These are phyloP conservation scores for Ctenomys sociabilis DNA, from an alignment of 2,113 vertebrate genomes.

Conservation along the genomic window DNA sequence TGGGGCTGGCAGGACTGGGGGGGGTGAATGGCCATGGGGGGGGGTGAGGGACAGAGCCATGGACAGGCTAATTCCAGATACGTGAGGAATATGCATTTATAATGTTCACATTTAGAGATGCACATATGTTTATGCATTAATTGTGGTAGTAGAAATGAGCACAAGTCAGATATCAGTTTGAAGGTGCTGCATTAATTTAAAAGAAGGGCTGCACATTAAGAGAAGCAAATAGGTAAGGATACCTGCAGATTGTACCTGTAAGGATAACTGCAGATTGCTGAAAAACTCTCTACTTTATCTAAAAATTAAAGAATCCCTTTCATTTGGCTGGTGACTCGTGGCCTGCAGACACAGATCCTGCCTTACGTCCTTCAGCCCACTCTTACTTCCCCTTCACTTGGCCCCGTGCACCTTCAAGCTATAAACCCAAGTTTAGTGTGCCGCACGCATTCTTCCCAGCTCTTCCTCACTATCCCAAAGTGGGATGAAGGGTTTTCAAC, in stretches of 20 bases:
- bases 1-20: too few species aligned
- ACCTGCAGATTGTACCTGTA: constrained; percentile 74
- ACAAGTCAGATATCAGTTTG: constrained; percentile 86
- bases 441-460: constrained; percentile 87
- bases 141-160: constrained; percentile 85
- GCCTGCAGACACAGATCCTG: constrained; percentile 75
- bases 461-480: constrained; percentile 89
- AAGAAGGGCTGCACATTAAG: constrained; percentile 84
- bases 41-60: fast-evolving
- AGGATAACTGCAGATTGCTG: constrained; percentile 82
- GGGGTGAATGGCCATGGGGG: fast-evolving
- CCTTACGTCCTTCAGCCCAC: constrained; percentile 76
- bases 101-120: constrained; percentile 88
- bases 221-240: constrained; percentile 84
- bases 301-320: constrained; percentile 70
- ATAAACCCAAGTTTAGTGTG: constrained; percentile 88
- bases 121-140: constrained; percentile 88
- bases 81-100: constrained; percentile 84
- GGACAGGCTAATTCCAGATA: neutral
- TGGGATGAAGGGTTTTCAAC: constrained; percentile 89
- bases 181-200: constrained; percentile 86
- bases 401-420: constrained; percentile 81
- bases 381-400: constrained; percentile 76
- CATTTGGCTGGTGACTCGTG: constrained; percentile 74
- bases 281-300: constrained; percentile 80